A percentile compares a stretch with the other conserved stretches of the same genome.
These are phyloP conservation scores for Encarsia formosa DNA, from an alignment of 2,888 invertebrate genomes.

Conservation along the genomic window DNA sequence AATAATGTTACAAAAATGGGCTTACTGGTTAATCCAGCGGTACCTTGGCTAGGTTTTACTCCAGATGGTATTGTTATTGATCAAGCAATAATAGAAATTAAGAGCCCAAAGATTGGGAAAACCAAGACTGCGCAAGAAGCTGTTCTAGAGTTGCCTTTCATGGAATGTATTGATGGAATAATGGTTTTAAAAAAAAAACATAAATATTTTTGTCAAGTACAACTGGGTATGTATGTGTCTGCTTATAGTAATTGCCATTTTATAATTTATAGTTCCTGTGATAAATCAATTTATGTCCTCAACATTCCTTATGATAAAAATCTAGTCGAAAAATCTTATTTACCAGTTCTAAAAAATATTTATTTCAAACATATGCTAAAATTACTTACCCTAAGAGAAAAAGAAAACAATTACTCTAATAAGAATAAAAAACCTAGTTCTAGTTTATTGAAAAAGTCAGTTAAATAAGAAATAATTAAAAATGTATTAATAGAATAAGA, in stretches of 20 bases:
- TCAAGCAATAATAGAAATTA: too few species aligned
- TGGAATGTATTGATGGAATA: constrained; percentile 1
- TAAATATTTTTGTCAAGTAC: constrained; percentile 4
- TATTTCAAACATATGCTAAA: neutral
- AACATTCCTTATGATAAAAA: neutral
- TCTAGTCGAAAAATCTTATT: neutral
- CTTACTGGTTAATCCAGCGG: too few species aligned
- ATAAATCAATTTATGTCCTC: neutral
- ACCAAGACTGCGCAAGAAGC: neutral
- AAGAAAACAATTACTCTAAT: too few species aligned
- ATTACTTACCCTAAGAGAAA: too few species aligned
- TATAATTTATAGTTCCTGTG: neutral
- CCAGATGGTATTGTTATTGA: too few species aligned
- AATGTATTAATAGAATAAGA: too few species aligned
- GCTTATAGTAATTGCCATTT: neutral
- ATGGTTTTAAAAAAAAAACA: constrained; percentile 13
- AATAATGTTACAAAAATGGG: too few species aligned
- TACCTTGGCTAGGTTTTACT: too few species aligned
- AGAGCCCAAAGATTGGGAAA: constrained; percentile 5
- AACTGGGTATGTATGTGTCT: neutral
- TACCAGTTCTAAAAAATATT: neutral
- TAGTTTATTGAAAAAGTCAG: too few species aligned
- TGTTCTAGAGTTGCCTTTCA: neutral
- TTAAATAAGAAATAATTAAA: too few species aligned
- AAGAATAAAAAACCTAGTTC: too few species aligned